Conservation (phyloP, 2,888 invertebrate species). For the Hemicrepidius hirtus region DNA sequence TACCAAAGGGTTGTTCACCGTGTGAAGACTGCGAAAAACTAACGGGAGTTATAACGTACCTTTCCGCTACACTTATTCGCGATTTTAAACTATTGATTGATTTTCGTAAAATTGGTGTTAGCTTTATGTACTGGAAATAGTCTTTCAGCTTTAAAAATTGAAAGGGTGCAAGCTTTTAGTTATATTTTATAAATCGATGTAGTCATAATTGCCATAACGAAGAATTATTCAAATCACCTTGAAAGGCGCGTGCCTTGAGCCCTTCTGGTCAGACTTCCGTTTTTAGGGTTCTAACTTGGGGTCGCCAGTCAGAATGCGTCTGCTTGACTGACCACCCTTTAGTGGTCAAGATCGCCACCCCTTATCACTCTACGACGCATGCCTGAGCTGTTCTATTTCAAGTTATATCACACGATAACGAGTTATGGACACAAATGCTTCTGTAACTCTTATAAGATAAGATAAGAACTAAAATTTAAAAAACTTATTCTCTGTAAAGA, state of each 20-base stretch:
- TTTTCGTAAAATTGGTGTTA: conserved; percentile 57
- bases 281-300: conserved; percentile 55
- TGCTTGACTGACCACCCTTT: conserved; percentile 68
- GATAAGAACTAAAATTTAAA: too few species aligned
- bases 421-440: too few species aligned
- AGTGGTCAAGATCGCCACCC: conserved; percentile 63
- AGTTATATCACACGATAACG: too few species aligned
- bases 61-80: conserved; percentile 68
- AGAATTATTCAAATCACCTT: conserved; percentile 30
- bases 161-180: conserved; percentile 19
- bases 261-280: conserved; percentile 46
- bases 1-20: conserved; percentile 59
- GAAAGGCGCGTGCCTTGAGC: conserved; percentile 44
- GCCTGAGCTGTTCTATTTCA: conserved; percentile 16
- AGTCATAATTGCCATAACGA: conserved; percentile 21
- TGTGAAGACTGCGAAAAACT: conserved; percentile 61
- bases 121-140: conserved; percentile 64
- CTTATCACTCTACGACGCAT: conserved; percentile 33
- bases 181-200: too few species aligned
- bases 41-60: conserved; percentile 53
- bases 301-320: conserved; percentile 63
- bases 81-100: conserved; percentile 66
- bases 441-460: too few species aligned
- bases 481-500: too few species aligned
- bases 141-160: conserved; percentile 21